phyloP scores from a whole-genome alignment of 1,140 invertebrate species.

The Ceratoteleas bidentatus region DNA sequence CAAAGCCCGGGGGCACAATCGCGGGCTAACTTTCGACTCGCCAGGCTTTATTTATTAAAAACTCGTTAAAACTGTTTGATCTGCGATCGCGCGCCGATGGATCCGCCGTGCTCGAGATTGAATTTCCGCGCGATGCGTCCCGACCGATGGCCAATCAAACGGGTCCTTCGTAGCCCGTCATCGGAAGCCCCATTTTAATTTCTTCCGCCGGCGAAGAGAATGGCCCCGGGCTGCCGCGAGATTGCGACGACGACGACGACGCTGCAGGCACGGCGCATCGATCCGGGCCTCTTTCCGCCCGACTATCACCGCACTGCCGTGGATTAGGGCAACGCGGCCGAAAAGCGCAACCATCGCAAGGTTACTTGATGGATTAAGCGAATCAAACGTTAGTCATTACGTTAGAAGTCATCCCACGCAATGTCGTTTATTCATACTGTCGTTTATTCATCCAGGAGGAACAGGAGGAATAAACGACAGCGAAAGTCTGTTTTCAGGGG shows the following conservation, averaged over 20 bases:
- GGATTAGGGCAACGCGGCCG: constrained; percentile 40
- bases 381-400: constrained; percentile 44
- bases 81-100: constrained; percentile 5
- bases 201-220: constrained; percentile 19
- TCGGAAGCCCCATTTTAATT: constrained; percentile 32
- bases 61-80: background rate
- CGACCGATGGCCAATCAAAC: constrained; percentile 23
- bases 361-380: constrained; percentile 51
- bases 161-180: constrained; percentile 4
- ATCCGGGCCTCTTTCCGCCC: no score
- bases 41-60: background rate
- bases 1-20: no score
- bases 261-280: constrained; percentile 38
- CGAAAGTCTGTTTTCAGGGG: no score
- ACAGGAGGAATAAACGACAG: no score
- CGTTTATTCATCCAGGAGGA: no score
- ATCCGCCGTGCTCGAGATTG: background rate
- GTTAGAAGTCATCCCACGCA: constrained; percentile 49
- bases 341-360: constrained; percentile 42
- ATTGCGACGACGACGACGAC: constrained; percentile 28
- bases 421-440: no score
- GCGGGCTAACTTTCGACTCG: no score
- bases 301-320: constrained; percentile 38
- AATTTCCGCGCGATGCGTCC: constrained; percentile 2
- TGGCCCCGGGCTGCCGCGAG: constrained; percentile 27